phyloP scores from a whole-genome alignment of 2,888 invertebrate genomes.

The Drosophila paracracens region DNA sequence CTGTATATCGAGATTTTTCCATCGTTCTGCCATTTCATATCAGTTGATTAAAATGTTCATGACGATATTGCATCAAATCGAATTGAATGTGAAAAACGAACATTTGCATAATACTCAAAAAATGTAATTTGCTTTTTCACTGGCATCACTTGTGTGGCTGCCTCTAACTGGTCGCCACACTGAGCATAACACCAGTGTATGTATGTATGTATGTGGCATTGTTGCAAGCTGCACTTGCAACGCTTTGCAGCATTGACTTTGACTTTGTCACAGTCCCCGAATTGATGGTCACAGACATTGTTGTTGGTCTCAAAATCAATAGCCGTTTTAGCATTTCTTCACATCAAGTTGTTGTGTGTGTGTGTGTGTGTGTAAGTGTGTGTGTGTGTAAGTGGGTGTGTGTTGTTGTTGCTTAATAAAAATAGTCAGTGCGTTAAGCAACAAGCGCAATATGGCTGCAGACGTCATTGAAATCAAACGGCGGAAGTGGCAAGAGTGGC shows the following conservation, averaged over 20 bases:
- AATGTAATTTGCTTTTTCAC: slow-evolving; percentile 13
- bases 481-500: slow-evolving; percentile 65
- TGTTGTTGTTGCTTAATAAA: slow-evolving; percentile 41
- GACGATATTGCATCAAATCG: background rate
- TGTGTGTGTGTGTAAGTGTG: background rate
- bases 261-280: slow-evolving; percentile 41
- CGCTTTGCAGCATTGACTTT: slow-evolving; percentile 58
- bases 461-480: slow-evolving; percentile 75
- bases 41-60: slow-evolving; percentile 31
- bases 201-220: slow-evolving; percentile 29
- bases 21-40: slow-evolving; percentile 1
- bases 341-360: slow-evolving; percentile 15
- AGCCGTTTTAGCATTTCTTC: slow-evolving; percentile 36
- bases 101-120: slow-evolving; percentile 40
- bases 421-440: slow-evolving; percentile 43
- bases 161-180: slow-evolving; percentile 20
- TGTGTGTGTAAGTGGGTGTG: background rate
- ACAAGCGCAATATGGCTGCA: slow-evolving; percentile 16
- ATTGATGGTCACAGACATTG: slow-evolving; percentile 32
- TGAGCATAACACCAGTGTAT: slow-evolving; percentile 20
- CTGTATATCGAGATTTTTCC: slow-evolving; percentile 20
- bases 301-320: slow-evolving; percentile 64
- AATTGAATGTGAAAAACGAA: background rate
- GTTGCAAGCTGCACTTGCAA: slow-evolving; percentile 57
- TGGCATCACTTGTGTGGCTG: slow-evolving; percentile 61